phyloP scores from a whole-genome alignment of 2,888 invertebrate genomes.

The Sminthurinus aureus region DNA sequence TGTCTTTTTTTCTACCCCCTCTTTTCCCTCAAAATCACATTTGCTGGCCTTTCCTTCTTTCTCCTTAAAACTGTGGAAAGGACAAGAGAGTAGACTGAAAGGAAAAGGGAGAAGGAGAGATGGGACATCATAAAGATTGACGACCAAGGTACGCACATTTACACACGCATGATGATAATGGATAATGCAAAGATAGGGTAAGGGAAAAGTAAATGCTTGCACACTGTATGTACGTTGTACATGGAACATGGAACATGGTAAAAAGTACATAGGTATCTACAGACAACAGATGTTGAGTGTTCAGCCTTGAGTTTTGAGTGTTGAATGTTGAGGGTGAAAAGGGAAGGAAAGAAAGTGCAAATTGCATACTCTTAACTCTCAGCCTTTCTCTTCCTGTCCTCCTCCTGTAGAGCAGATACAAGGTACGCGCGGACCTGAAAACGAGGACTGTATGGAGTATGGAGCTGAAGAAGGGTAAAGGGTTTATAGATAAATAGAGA shows the following conservation, averaged over 20 bases:
- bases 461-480: background rate
- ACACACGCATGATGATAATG: no score
- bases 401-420: background rate
- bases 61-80: background rate
- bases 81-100: background rate
- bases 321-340: background rate
- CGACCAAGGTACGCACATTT: no score
- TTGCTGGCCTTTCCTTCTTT: background rate
- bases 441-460: no score
- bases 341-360: conserved; percentile 9
- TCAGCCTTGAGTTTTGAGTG: no score
- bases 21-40: conserved; percentile 1
- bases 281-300: background rate
- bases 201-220: background rate
- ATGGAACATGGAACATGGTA: no score
- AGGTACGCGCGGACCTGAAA: no score
- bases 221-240: no score
- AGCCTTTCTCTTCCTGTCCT: background rate
- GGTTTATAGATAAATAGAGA: background rate
- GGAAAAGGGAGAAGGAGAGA: background rate
- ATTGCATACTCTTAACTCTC: background rate
- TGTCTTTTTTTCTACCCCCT: background rate
- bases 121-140: no score
- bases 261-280: no score
- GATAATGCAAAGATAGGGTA: no score